Evolutionary conservation across 2,113 vertebrate species (phyloP), one percentile per base, ranked within the genome.

Genomic region (Podiceps cristatus): DNA sequence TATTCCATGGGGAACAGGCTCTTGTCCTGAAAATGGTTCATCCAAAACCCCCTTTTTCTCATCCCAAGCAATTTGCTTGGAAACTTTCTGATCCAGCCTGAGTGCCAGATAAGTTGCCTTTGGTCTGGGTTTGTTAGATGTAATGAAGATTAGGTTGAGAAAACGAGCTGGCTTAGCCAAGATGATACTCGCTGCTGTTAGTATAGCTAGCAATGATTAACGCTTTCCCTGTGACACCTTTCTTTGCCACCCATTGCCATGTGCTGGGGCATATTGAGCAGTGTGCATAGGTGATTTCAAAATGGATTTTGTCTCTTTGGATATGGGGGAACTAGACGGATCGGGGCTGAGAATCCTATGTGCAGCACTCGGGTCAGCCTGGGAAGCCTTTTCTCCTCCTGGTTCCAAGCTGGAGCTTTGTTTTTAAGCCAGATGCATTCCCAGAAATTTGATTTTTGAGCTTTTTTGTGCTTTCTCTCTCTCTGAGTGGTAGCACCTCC

Each of bases 101-200:
- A 42, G 37, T 67, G 42, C 91, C 94, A 96, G 90, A 91, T 82
- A 87, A 56, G 73, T 33, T 91, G 77, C 49, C 74, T 81, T 78
- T 29, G 75, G 40, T 49, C 59, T 0, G 17, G 16, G 18, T 78
- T 78, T 96, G 49, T 90, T 73, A 81, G 11, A 87, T 63, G 18
- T 47, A 74, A 56, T 44, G 60, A 92, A 84, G 74, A 72, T 55
- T 16, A 76, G 44, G 52, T 67, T 75, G 58, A 85, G 88, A 88
- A 37, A 37, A 86, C 0, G 3, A 71, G 56, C 28, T 87, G 35
- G 3, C 10, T 75, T 52, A 81, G 76, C 80, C 50, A 67, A 64
- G n/a, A 47, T 22, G 23, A 60, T 35, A 35, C 15, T 74, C 4
- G 1, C 24, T 77, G 44, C 47, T 78, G 50, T 28, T 37, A 74